A percentile compares a stretch with the other conserved stretches of the same genome.
Evolutionary conservation across 2,113 vertebrate genomes (phyloP).

Genomic region (Geothlypis trichas): DNA sequence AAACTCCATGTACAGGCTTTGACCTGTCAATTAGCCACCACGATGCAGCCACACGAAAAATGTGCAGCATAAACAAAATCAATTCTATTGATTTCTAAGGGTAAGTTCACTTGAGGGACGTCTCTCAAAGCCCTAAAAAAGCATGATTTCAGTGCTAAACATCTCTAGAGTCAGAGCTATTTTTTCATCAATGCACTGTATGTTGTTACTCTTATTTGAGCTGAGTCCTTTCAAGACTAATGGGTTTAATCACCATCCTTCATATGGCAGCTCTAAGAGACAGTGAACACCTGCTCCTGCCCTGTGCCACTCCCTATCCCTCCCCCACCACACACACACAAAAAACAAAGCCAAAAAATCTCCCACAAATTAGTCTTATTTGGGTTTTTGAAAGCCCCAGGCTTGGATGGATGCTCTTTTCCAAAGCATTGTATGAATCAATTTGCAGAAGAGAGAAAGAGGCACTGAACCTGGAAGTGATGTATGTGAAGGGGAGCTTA

Average conservation of each 20-base stretch:
- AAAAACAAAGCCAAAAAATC: not conserved
- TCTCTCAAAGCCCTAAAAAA: not conserved
- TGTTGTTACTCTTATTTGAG: not conserved
- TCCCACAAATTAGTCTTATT: not conserved
- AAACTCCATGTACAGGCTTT: not conserved
- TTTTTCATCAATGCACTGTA: not conserved
- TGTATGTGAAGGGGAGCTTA: not conserved
- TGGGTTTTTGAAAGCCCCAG: not conserved
- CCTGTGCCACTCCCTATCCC: not conserved
- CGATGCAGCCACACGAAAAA: not conserved
- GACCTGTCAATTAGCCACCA: conserved; percentile 17
- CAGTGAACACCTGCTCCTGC: not conserved
- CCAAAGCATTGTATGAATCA: not conserved
- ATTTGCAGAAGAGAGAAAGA: not conserved
- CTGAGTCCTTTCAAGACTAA: not conserved
- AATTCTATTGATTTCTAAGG: conserved; percentile 19
- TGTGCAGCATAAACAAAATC: conserved; percentile 20
- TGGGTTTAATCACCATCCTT: not conserved
- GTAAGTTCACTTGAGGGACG: not conserved
- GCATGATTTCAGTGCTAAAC: not conserved
- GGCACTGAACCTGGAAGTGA: not conserved
- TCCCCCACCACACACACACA: not conserved
- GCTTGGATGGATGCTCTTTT: not conserved
- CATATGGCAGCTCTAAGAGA: not conserved
- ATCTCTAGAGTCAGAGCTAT: not conserved